These are phyloP conservation scores for Caranx melampygus DNA, from an alignment of 2,113 vertebrate species.

Conservation along the genomic window DNA sequence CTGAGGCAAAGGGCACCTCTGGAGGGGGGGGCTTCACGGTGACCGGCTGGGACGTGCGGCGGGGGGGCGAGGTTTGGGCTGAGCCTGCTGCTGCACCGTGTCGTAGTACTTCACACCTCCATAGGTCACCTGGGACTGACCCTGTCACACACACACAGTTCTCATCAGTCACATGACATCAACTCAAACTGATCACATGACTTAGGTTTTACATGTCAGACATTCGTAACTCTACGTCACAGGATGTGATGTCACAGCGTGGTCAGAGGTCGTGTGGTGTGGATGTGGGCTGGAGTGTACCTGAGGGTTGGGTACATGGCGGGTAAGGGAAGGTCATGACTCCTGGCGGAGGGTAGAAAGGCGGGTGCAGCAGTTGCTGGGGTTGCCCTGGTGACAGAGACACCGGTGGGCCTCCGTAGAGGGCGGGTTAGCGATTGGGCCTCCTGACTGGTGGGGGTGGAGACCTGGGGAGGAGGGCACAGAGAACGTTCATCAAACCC, in stretches of 20 bases:
- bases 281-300: conserved; percentile 65
- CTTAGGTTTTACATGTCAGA: too few relatives aligned
- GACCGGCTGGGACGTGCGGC: conserved; percentile 95
- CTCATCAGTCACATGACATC: too few relatives aligned
- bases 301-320: conserved; percentile 93
- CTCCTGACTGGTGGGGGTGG: conserved; percentile 94
- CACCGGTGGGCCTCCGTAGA: conserved; percentile 91
- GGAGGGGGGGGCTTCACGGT: conserved; percentile 97
- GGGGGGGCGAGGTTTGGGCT: conserved; percentile 96
- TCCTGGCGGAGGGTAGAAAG: conserved; percentile 95
- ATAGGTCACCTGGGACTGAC: conserved; percentile 92
- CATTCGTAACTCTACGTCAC: too few relatives aligned
- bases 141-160: conserved; percentile 42
- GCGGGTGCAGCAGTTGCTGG: conserved; percentile 91
- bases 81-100: conserved; percentile 97
- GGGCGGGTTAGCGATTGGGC: conserved; percentile 89
- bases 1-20: conserved; percentile 86
- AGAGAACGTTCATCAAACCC: not conserved
- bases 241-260: too few relatives aligned
- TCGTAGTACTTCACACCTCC: conserved; percentile 99
- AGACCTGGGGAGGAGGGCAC: conserved; percentile 83
- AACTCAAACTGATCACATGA: too few relatives aligned
- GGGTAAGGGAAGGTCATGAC: conserved; percentile 96
- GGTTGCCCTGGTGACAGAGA: conserved; percentile 87
- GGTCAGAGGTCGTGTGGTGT: too few relatives aligned